Evolutionary conservation across 2,113 vertebrate genomes (phyloP), one percentile per base, ranked within the genome.

Genomic region (Indri indri): DNA sequence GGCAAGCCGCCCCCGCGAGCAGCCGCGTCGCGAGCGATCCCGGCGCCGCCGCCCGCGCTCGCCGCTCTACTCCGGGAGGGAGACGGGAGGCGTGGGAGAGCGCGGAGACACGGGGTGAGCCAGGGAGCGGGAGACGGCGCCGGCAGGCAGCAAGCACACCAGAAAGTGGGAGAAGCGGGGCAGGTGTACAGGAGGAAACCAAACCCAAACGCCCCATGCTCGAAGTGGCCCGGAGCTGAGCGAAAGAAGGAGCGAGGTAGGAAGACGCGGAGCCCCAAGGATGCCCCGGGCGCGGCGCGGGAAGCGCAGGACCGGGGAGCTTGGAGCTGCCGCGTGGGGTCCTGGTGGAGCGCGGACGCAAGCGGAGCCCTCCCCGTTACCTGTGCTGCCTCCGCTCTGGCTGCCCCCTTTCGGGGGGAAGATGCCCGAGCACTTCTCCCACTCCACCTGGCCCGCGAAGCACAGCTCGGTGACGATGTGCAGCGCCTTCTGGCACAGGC

Each of bases 401-500:
- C 99, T 98, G 99, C 96, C 98, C 95, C 99, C 91, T 80, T 98
- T 98, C 98, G 98, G 97, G 97, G 99, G 99, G 47, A 99, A 99
- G 98, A 99, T 99, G 97, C 99, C 99, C 23, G 99, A 98, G 79
- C 99, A 99, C 98, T 99, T 99, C 98, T 99, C 99, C 98, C 99
- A 98, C 95, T 99, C 99, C 94, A 99, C 99, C 97, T 99, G 99
- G 90, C 99, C 99, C 40, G 99, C 98, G 84, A 99, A 99, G 97
- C 99, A 99, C 71, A 99, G 99, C 98, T 99, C 99, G 81, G 99
- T 99, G 76, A 99, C 99, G 98, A 99, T 99, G 96, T 99, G 99
- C 95, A 99, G 99, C 91, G 99, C 99, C 98, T 99, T 99, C 95
- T 99, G 99, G 99, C 99, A 99, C 98, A 99, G 97, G 98, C 99